Evolutionary conservation across 2,113 vertebrate species (phyloP).

Genomic region (Nothocercus julius): DNA sequence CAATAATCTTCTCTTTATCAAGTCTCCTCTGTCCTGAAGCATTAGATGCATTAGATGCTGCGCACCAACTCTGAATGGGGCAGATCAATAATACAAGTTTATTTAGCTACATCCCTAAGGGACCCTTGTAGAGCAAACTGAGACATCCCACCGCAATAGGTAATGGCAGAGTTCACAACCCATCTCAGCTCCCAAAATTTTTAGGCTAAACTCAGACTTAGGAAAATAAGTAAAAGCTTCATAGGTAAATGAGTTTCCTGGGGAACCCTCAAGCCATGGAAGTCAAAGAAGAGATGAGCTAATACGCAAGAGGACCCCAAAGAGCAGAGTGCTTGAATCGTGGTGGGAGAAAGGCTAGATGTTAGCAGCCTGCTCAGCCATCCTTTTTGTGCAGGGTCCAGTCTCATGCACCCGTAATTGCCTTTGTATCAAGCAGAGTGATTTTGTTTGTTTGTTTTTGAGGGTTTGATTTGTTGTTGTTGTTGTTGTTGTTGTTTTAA

Average conservation of each 20-base stretch:
- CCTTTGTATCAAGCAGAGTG: accelerated
- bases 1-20: constrained; percentile 13
- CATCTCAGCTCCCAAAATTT: not conserved
- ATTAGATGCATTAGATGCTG: not conserved
- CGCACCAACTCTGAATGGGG: not conserved
- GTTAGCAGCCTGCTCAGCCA: not conserved
- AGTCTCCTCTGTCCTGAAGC: constrained; percentile 13
- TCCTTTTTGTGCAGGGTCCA: not conserved
- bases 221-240: not conserved
- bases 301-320: not conserved
- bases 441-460: not conserved
- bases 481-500: no score
- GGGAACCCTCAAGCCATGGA: not conserved
- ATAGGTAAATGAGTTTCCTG: not conserved
- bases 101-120: constrained; percentile 6
- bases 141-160: not conserved
- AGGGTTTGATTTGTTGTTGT: no score
- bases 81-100: constrained; percentile 39
- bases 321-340: accelerated
- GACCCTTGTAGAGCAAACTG: not conserved
- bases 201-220: not conserved
- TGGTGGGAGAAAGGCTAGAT: not conserved
- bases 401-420: accelerated
- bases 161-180: accelerated
- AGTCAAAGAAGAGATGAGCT: not conserved